These are phyloP conservation scores for Brachyhypopomus occidentalis DNA, from an alignment of 2,113 vertebrate genomes.

Conservation along the genomic window DNA sequence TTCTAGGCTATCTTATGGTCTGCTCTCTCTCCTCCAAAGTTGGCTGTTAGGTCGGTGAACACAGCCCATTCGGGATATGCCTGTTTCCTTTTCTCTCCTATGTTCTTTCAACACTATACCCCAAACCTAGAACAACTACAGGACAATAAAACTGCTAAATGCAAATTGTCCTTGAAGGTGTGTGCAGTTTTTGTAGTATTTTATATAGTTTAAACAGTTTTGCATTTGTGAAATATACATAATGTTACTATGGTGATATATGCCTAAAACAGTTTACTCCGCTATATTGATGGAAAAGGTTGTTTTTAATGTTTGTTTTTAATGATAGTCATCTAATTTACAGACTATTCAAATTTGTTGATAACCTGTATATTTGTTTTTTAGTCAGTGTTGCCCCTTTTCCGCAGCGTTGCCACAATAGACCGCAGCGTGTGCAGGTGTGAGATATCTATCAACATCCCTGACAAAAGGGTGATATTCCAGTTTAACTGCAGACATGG, in stretches of 20 bases:
- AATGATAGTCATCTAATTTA: neutral
- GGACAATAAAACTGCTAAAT: conserved; percentile 65
- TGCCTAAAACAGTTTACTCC: neutral
- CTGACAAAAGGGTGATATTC: conserved; percentile 74
- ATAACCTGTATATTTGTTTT: conserved; percentile 14
- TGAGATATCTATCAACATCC: conserved; percentile 75
- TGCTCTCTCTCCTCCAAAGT: conserved; percentile 66
- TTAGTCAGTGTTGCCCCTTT: conserved; percentile 87
- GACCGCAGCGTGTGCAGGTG: conserved; percentile 87
- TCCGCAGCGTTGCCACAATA: conserved; percentile 80
- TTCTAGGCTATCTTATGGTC: neutral
- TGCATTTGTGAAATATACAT: neutral
- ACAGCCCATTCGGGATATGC: conserved; percentile 86
- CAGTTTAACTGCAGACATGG: conserved; percentile 89
- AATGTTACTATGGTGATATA: neutral
- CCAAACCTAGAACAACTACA: conserved; percentile 58
- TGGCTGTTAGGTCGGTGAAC: conserved; percentile 87
- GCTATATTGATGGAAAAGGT: neutral
- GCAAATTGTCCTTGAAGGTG: conserved; percentile 90
- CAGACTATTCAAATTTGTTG: neutral
- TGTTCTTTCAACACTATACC: conserved; percentile 88
- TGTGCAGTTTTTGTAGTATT: neutral
- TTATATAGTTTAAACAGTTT: neutral
- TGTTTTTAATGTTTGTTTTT: neutral
- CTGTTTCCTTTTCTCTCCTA: conserved; percentile 83